Evolutionary conservation across 2,888 invertebrate species (phyloP), one percentile per base, ranked within the genome.

Genomic region (Phengaris arion): DNA sequence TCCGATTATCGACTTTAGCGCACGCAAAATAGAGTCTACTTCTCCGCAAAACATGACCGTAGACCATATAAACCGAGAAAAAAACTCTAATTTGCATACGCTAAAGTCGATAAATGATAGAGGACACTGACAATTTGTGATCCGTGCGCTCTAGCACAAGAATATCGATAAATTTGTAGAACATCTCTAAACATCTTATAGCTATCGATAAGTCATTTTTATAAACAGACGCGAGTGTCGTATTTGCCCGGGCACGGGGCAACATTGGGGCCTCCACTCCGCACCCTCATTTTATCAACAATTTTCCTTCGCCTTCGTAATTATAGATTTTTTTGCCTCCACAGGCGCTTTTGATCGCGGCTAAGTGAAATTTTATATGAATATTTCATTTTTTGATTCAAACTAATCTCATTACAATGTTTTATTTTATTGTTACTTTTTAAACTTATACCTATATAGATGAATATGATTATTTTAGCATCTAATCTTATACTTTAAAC

Each of bases 291-390:
- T 91, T 92, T 93, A 91, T 89, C 85, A 86, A 84, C 88, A 87
- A 91, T 89, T 93, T 93, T 91, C 85, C 82, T 84, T 79, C 82
- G 82, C 84, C 83, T 85, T 86, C 88, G 89, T 94, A 94, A 94
- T 94, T 93, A 92, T 90, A 90, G 90, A 92, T 90, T 90, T 93
- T 89, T 92, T 91, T 89, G 87, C 89, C 88, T 86, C 88, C 87
- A 86, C 85, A 83, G 59, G 88, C 87, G 88, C 87, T 86, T 89
- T 88, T 87, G 87, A 90, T 85, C 77, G 76, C 69, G 54, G 51
- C 82, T 83, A 82, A 83, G 81, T 84, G 82, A 85, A 85, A 79
- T 77, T 79, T 79, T 77, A 78, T 76, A 79, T 76, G 45, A 69
- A 69, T 69, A 69, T 54, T 52, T 45, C 55, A 69, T 69, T 46